Percentiles rank a stretch among this genome's conserved stretches.
phyloP scores from a whole-genome alignment of 2,797 vertebrate species.

The Tachyglossus aculeatus region DNA sequence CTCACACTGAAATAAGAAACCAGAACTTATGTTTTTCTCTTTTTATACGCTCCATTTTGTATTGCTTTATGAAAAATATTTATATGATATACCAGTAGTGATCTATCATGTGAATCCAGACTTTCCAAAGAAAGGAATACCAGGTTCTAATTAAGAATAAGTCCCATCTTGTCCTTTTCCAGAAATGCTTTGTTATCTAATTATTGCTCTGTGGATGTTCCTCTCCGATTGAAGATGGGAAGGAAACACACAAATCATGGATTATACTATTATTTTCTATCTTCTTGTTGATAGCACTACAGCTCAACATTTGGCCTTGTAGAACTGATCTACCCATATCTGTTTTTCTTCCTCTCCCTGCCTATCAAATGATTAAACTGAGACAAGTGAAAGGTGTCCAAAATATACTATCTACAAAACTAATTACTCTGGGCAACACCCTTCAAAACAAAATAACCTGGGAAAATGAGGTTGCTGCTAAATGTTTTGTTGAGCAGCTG shows the following conservation, averaged over 20 bases:
- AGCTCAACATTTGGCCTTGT: not conserved
- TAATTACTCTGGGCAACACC: not conserved
- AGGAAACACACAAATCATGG: conserved; percentile 38
- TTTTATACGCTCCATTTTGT: conserved; percentile 16
- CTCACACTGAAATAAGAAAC: conserved; percentile 26
- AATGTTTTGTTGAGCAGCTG: not conserved
- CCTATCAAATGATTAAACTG: not conserved
- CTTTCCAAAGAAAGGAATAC: conserved; percentile 38
- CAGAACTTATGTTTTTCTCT: not conserved
- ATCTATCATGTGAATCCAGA: conserved; percentile 15
- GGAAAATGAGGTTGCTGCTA: not conserved
- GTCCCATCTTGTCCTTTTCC: conserved; percentile 3
- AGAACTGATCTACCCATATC: not conserved
- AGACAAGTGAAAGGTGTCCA: not conserved
- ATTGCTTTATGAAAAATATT: conserved; percentile 26
- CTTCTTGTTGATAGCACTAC: not conserved
- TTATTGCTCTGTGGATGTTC: conserved; percentile 31
- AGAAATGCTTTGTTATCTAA: conserved; percentile 37
- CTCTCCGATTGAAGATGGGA: not conserved
- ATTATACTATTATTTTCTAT: not conserved
- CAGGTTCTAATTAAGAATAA: conserved; percentile 46
- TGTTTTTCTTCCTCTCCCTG: not conserved
- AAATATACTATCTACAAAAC: not conserved
- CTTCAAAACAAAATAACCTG: conserved; percentile 24
- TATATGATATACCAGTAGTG: conserved; percentile 26